Evolutionary conservation across 2,888 invertebrate species (phyloP).

Genomic region (Cantharis rustica): DNA sequence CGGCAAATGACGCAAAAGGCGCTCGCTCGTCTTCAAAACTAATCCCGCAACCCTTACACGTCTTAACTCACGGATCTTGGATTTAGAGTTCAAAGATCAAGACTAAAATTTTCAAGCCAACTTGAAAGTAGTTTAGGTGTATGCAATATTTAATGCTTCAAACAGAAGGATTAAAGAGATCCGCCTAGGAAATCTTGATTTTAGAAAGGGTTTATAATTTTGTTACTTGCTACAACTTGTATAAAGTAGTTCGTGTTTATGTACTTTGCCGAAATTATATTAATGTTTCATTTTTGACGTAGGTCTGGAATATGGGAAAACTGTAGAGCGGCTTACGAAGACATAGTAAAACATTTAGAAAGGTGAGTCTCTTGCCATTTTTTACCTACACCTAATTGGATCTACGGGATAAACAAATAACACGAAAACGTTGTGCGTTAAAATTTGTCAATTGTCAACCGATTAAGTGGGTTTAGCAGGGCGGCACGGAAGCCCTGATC

Average conservation of each 20-base stretch:
- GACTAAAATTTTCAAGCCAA: conserved; percentile 43
- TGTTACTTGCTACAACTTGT: conserved; percentile 23
- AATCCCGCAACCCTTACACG: conserved; percentile 35
- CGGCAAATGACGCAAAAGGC: conserved; percentile 40
- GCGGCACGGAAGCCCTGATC: conserved; percentile 40
- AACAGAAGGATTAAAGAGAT: conserved; percentile 49
- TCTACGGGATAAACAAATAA: conserved; percentile 22
- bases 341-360: conserved; percentile 93
- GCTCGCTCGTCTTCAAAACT: conserved; percentile 39
- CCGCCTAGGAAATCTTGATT: conserved; percentile 33
- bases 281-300: conserved; percentile 38
- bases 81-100: conserved; percentile 40
- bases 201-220: conserved; percentile 29
- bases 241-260: conserved; percentile 21
- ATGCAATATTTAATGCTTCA: conserved; percentile 54
- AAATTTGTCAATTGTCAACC: conserved; percentile 52
- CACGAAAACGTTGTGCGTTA: conserved; percentile 35
- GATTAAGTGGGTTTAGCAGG: conserved; percentile 45
- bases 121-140: conserved; percentile 49
- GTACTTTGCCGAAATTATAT: conserved; percentile 11
- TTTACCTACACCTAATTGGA: not conserved
- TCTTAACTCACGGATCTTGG: conserved; percentile 32
- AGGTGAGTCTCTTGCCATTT: conserved; percentile 66
- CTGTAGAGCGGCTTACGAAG: conserved; percentile 92
- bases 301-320: conserved; percentile 93